Conservation (phyloP, 2,113 vertebrate species). For the Neomonachus schauinslandi region DNA sequence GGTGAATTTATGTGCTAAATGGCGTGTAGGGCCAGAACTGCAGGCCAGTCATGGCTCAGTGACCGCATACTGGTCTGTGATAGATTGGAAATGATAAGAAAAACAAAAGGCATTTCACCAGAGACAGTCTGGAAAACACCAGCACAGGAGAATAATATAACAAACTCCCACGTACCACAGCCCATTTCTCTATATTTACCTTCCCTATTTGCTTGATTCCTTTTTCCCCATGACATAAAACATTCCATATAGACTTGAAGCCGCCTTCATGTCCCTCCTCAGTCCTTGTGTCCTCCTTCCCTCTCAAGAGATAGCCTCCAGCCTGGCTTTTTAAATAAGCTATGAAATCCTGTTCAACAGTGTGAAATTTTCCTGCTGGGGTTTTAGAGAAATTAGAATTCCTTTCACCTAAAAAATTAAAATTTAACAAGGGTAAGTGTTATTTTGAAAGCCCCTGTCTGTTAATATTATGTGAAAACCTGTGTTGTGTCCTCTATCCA, state of each 20-base stretch:
- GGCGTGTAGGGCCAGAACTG: neutral
- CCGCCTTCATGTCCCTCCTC: neutral
- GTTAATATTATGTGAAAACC: neutral
- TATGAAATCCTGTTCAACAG: neutral
- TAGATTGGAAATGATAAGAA: neutral
- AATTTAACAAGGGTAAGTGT: neutral
- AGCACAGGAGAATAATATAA: neutral
- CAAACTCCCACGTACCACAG: neutral
- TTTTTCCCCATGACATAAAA: neutral
- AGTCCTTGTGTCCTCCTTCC: neutral
- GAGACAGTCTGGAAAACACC: neutral
- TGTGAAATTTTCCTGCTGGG: neutral
- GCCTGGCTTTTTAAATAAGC: neutral
- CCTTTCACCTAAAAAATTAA: neutral
- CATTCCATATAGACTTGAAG: neutral
- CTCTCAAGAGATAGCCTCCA: neutral
- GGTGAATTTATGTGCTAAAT: neutral
- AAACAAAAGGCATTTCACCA: neutral
- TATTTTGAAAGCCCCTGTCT: neutral
- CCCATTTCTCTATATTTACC: neutral
- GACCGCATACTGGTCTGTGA: rapidly evolving
- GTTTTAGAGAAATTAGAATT: neutral
- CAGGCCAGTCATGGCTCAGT: rapidly evolving
- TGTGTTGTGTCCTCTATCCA: neutral
- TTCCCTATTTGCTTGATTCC: neutral